Evolutionary conservation across 2,797 vertebrate species (phyloP).

Genomic region (Diglossa cyanea): DNA sequence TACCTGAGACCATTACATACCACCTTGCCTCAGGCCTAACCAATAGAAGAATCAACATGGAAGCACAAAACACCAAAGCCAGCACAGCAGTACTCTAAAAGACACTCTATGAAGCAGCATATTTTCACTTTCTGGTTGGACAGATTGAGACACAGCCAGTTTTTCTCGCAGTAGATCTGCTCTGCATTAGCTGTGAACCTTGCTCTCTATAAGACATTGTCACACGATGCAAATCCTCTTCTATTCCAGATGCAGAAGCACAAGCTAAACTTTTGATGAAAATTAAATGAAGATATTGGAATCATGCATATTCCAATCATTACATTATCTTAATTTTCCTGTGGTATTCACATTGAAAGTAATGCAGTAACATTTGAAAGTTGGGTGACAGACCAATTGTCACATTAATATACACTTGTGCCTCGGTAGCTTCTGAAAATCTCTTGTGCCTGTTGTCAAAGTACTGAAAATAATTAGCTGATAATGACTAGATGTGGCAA

Average conservation of each 20-base stretch:
- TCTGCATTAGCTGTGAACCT: not conserved
- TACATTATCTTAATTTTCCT: not conserved
- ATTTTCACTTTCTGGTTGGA: not conserved
- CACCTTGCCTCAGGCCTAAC: not conserved
- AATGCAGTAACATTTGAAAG: not conserved
- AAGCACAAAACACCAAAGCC: not conserved
- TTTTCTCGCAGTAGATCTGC: not conserved
- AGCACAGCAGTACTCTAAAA: not conserved
- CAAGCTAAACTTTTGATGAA: not conserved
- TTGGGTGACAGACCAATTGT: not conserved
- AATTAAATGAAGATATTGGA: not conserved
- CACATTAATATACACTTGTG: not conserved
- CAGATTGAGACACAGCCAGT: not conserved
- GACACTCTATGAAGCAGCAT: not conserved
- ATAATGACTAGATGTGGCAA: not conserved
- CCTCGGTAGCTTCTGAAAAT: not conserved
- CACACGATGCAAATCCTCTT: not conserved
- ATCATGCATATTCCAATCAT: not conserved
- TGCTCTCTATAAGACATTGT: not conserved
- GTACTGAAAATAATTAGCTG: not conserved
- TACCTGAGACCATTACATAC: not conserved
- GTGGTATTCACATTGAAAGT: not conserved
- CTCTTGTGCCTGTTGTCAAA: not conserved
- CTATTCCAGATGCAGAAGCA: not conserved
- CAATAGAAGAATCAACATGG: fast-evolving